phyloP scores from a whole-genome alignment of 2,888 invertebrate species.

The Nebria brevicollis region DNA sequence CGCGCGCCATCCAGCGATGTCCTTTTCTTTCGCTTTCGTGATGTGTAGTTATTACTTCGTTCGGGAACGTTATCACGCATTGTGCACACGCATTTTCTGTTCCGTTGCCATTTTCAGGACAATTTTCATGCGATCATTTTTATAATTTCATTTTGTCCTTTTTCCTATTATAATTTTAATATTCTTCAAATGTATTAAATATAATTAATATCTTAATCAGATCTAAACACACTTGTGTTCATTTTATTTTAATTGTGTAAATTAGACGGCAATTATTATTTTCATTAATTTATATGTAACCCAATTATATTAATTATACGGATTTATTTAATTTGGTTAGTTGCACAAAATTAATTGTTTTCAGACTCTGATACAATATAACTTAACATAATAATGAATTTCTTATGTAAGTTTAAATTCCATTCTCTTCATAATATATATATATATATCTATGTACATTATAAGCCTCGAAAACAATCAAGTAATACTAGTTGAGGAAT shows the following conservation, averaged over 20 bases:
- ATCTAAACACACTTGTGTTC: too few relatives aligned
- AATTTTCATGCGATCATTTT: not conserved
- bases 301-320: too few relatives aligned
- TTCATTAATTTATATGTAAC: too few relatives aligned
- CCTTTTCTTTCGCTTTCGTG: not conserved
- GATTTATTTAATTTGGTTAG: too few relatives aligned
- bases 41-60: not conserved
- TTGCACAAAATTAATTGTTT: too few relatives aligned
- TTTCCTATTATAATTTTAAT: not conserved
- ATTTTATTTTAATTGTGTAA: too few relatives aligned
- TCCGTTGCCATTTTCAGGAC: not conserved
- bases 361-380: not conserved
- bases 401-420: not conserved
- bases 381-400: not conserved
- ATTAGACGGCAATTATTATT: too few relatives aligned
- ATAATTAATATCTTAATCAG: too few relatives aligned
- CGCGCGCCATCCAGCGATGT: not conserved
- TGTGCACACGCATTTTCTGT: slow-evolving; percentile 20
- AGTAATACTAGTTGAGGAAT: not conserved
- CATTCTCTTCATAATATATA: not conserved
- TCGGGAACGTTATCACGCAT: slow-evolving; percentile 34
- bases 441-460: too few relatives aligned
- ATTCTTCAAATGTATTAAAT: not conserved
- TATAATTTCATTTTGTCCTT: not conserved
- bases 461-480: not conserved